phyloP scores from a whole-genome alignment of 1,140 invertebrate genomes.

The Zophobas morio region DNA sequence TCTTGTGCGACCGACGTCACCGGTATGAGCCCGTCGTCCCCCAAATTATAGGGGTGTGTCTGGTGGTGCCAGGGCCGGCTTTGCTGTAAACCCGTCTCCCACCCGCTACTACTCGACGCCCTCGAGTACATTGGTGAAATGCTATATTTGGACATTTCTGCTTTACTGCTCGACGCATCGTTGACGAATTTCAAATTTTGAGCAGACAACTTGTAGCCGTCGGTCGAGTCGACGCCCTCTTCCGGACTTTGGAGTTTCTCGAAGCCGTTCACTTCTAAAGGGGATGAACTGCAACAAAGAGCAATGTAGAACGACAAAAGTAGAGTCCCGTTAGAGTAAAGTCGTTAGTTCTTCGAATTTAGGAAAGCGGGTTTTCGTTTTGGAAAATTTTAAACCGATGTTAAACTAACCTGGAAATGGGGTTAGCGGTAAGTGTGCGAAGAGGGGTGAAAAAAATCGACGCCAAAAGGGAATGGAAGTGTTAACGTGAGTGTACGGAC shows the following conservation, averaged over 20 bases:
- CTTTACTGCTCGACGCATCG: conserved; percentile 43
- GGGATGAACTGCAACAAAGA: conserved; percentile 56
- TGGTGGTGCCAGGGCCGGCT: conserved; percentile 43
- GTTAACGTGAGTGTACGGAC: too few relatives aligned
- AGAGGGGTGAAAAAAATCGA: too few relatives aligned
- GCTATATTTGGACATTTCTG: conserved; percentile 62
- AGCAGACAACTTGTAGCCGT: conserved; percentile 57
- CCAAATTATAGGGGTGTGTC: conserved; percentile 60
- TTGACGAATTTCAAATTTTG: conserved; percentile 57
- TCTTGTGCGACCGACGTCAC: conserved; percentile 85
- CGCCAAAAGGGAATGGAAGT: too few relatives aligned
- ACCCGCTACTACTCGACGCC: conserved; percentile 65
- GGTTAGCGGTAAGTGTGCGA: too few relatives aligned
- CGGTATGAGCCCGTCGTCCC: conserved; percentile 85
- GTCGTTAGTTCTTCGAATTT: too few relatives aligned
- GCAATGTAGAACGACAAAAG: not conserved
- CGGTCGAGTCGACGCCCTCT: conserved; percentile 52
- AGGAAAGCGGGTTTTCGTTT: too few relatives aligned
- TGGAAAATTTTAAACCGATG: too few relatives aligned
- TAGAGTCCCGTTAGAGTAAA: too few relatives aligned
- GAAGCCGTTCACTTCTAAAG: conserved; percentile 62
- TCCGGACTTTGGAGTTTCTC: conserved; percentile 61
- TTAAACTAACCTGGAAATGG: too few relatives aligned
- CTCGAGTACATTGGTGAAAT: conserved; percentile 66
- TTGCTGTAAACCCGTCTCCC: conserved; percentile 55